These are phyloP conservation scores for Anguilla japonica DNA, from an alignment of 2,113 vertebrate genomes.

Conservation along the genomic window DNA sequence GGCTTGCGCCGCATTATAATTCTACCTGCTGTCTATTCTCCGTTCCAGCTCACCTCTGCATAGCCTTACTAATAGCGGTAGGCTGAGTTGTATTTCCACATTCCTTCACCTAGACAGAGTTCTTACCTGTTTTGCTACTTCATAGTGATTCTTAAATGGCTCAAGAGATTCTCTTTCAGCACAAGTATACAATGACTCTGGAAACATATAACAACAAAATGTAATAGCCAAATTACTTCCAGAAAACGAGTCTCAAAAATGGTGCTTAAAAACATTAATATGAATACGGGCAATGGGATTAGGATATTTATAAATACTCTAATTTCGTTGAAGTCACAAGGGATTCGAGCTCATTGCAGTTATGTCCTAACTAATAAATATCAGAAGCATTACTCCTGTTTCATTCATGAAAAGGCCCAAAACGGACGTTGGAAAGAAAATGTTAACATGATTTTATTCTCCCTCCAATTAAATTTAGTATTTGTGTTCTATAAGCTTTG, in stretches of 20 bases:
- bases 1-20: constrained; percentile 33
- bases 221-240: not conserved
- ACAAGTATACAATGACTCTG: not conserved
- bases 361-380: not conserved
- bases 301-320: not conserved
- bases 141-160: constrained; percentile 61
- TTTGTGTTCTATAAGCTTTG: not conserved
- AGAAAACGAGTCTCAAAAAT: not conserved
- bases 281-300: not conserved
- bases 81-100: constrained; percentile 94
- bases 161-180: not conserved
- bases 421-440: not conserved
- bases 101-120: constrained; percentile 86
- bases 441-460: not conserved
- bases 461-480: not conserved
- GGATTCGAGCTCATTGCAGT: not conserved
- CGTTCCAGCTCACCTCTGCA: constrained; percentile 58
- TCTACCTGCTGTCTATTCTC: constrained; percentile 61
- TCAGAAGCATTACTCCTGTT: not conserved
- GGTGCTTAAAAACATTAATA: not conserved
- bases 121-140: constrained; percentile 83
- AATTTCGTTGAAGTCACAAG: not conserved
- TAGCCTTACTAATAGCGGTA: constrained; percentile 71
- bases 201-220: not conserved
- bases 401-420: not conserved